phyloP scores from a whole-genome alignment of 2,888 invertebrate genomes.

The Cerastis leucographa region DNA sequence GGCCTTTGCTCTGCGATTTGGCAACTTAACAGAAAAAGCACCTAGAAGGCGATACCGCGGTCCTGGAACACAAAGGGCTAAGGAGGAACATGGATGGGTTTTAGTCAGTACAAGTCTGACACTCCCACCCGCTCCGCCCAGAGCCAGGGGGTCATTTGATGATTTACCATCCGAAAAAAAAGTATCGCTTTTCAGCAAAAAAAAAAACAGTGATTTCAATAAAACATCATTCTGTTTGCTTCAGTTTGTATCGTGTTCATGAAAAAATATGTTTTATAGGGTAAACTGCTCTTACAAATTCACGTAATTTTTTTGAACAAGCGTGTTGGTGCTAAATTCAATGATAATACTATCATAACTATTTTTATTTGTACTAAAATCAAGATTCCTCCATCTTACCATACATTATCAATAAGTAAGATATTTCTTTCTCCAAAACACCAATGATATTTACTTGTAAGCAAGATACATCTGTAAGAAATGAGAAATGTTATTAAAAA shows the following conservation, averaged over 20 bases:
- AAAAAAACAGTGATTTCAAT: background rate
- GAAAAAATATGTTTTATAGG: background rate
- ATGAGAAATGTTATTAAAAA: slow-evolving; percentile 12
- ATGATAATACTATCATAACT: background rate
- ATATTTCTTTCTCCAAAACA: background rate
- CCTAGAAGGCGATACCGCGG: too few relatives aligned
- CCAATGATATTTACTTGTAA: slow-evolving; percentile 63
- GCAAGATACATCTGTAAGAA: slow-evolving; percentile 75
- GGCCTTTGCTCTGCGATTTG: background rate
- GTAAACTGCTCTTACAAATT: background rate
- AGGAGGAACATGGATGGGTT: too few relatives aligned
- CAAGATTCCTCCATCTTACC: background rate
- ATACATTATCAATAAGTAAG: too few relatives aligned
- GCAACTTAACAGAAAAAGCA: background rate
- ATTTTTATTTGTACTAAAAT: background rate
- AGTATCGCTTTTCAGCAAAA: background rate
- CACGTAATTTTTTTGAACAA: background rate
- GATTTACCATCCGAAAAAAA: too few relatives aligned
- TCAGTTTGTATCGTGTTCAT: background rate
- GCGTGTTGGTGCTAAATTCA: background rate
- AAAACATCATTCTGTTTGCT: background rate
- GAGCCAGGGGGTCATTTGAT: too few relatives aligned
- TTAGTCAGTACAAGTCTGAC: too few relatives aligned
- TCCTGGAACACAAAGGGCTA: too few relatives aligned
- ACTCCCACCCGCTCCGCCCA: too few relatives aligned